Evolutionary conservation across 2,797 vertebrate genomes (phyloP), one percentile per base, ranked within the genome.

Genomic region (Bufotes viridis): DNA sequence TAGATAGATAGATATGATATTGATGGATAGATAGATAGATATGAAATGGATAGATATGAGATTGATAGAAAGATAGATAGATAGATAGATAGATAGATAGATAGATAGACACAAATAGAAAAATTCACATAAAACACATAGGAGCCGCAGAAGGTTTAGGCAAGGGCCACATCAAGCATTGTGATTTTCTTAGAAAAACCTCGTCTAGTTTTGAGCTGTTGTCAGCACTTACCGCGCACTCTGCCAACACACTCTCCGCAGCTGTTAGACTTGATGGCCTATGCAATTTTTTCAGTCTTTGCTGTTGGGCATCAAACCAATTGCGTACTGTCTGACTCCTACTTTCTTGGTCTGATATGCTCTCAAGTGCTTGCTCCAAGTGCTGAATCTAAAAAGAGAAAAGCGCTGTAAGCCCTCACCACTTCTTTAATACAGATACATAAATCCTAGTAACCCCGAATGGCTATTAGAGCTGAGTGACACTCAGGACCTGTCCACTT

Each of bases 241-340:
- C 91, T 86, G 87, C 67, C 57, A 97, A 87, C 11, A 91, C 94
- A 83, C 91, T 94, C 89, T 95, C 92, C 0, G 96, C 93, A 13
- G 94, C 94, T 7, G 92, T 90, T 26, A 90, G 90, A 93, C 95
- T 96, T 84, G 92, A 90, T 2, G 96, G 96, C 0, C 86, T 95
- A 91, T 90, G 94, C 74, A 95, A 93, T 10, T 91, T 93, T 74
- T 80, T 92, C 65, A 98, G 81, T 90, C 95, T 94, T 58, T 93
- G 90, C 20, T 91, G 93, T 90, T 96, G 96, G 4, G 91, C 93
- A 76, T 94, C 89, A 91, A 97, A 91, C 97, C 97, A 98, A 89
- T 61, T 91, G 90, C 11, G 87, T 79, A 97, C 86, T 79, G 93
- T 91, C 89, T 96, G 94, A 75, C 96, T 94, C 87, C 92, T 94